These are phyloP conservation scores for Dendroctonus valens DNA, from an alignment of 1,140 invertebrate species.

Conservation along the genomic window DNA sequence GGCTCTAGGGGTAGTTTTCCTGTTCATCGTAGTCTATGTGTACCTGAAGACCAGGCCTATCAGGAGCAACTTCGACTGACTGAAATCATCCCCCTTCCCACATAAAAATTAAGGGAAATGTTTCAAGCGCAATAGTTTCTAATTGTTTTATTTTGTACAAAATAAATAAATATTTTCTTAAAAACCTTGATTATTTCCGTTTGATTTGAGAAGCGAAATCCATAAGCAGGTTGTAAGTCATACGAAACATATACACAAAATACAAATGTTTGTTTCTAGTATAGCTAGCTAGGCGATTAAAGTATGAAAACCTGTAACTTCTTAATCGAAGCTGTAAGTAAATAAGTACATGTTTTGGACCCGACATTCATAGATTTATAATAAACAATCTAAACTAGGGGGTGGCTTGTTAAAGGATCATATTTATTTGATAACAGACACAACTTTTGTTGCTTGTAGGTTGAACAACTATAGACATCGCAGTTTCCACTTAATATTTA, in stretches of 20 bases:
- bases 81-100: not conserved
- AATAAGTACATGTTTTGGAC: conserved; percentile 8
- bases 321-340: not conserved
- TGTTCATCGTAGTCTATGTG: conserved; percentile 73
- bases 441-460: not conserved
- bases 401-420: too few species aligned
- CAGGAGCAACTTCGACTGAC: conserved; percentile 34
- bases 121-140: conserved; percentile 1
- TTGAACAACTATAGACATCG: not conserved
- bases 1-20: conserved; percentile 63
- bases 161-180: conserved; percentile 36
- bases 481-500: too few species aligned
- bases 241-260: conserved; percentile 40
- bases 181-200: conserved; percentile 23
- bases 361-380: conserved; percentile 6
- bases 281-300: conserved; percentile 15
- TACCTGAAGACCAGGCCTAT: conserved; percentile 72
- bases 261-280: conserved; percentile 15
- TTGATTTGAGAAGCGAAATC: not conserved
- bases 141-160: conserved; percentile 36
- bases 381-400: too few species aligned
- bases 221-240: conserved; percentile 16
- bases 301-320: conserved; percentile 17
- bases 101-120: too few species aligned
- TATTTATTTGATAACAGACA: not conserved